Base-by-base conservation (phyloP, 2,797 vertebrate species). In the Thaleichthys pacificus region DNA sequence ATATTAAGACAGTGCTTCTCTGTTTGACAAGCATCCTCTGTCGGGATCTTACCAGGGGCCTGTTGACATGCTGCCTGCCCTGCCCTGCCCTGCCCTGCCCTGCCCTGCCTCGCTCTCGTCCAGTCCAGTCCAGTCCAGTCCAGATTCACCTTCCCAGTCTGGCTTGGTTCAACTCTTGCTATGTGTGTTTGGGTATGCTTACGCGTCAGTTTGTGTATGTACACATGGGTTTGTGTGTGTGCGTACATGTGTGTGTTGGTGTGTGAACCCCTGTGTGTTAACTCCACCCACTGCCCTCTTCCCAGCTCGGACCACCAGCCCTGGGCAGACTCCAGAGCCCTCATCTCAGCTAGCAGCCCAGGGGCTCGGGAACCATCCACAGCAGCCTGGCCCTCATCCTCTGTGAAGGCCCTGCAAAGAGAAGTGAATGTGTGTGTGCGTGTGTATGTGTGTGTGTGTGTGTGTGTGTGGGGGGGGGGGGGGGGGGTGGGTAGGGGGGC, bases 371-470 rank as follows among this genome's bases (percentile, higher is more conserved):
- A 88, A 81, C 67, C 21, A 7, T 86, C 80, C 73, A 38, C 74
- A 64, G 71, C 47, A 69, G 42, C 68, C 70, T 69, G 57, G 26
- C 81, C 70, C 61, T 35, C 17, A 65, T 38, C 74, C 77, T 78
- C 84, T 91, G 88, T 87, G 85, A 91, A 87, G 67, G 69, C 67
- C 81, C 71, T 88, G 83, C 66, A 89, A 89, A 80, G 57, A 76
- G 56, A 64, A 19, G 24, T 28, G 1, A n/a, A 4, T 65, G 63
- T 70, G 73, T n/a, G 64, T 17, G 28, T 38, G 35, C 8, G 1
- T 38, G 35, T 38, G 35, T 2, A 7, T 38, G 35, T 9, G 35
- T 38, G 35, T 9, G 35, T 38, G 35, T 8, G 24, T 28, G 1
- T 17, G 30, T 3, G 5, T 68, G 1, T 73, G 66, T 64, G 49